Evolutionary conservation across 30 jellyfish, hydroid and myxozoan genomes (phyloP).

Genomic region (Cassiopea andromeda): DNA sequence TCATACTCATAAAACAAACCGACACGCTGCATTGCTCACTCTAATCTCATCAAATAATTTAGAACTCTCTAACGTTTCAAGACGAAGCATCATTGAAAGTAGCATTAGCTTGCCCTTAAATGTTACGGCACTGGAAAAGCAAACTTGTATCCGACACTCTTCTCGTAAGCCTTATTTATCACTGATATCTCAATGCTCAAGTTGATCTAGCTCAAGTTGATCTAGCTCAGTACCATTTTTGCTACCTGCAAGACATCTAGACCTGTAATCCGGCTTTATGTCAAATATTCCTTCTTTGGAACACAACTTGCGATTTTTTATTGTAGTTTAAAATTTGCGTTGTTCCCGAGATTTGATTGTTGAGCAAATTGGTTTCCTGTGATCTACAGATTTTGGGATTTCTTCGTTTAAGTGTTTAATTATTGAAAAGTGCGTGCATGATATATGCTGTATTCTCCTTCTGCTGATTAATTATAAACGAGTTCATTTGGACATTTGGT

Average conservation of each 20-base stretch:
- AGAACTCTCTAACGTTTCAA: too few relatives aligned
- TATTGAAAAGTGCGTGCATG: constrained; percentile 58
- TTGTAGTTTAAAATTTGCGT: background rate
- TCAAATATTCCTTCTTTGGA: background rate
- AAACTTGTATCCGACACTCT: too few relatives aligned
- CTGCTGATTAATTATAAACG: constrained; percentile 64
- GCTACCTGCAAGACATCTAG: background rate
- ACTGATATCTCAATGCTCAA: background rate
- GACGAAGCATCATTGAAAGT: too few relatives aligned
- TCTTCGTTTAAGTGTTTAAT: constrained; percentile 38
- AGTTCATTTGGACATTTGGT: constrained; percentile 57
- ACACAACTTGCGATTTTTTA: background rate
- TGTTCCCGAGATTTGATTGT: constrained; percentile 42
- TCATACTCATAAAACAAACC: too few relatives aligned
- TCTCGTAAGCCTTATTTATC: background rate
- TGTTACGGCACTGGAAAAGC: too few relatives aligned
- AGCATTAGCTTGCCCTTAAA: too few relatives aligned
- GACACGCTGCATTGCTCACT: too few relatives aligned
- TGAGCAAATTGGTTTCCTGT: constrained; percentile 46
- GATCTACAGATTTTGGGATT: constrained; percentile 21
- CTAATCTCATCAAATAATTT: too few relatives aligned
- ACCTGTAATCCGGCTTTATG: background rate
- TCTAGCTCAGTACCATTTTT: background rate
- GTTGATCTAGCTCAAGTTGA: background rate
- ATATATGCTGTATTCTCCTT: constrained; percentile 36